Evolutionary conservation across 1,140 invertebrate genomes (phyloP), one percentile per base, ranked within the genome.

Genomic region (Psilanteris sp.): DNA sequence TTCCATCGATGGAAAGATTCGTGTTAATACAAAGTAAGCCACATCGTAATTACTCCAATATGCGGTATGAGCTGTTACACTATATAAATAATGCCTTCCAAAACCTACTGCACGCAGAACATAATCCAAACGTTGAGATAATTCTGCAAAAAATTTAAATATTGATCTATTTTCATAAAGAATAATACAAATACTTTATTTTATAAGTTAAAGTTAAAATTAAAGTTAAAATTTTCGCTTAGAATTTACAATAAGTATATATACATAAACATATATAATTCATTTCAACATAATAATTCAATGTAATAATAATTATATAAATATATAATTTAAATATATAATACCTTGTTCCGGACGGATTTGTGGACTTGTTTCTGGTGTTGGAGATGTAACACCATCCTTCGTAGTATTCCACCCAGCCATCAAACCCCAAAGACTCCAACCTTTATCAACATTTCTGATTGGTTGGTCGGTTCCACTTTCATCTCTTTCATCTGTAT

Each of bases 21-120:
- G 89, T 10, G 90, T 91, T 14, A 94, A 83, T 39, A 94, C 89
- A 82, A 94, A 94, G 80, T 91, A 92, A 3, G 92, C 93, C 3
- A 93, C 90, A 76, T 94, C 93, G 18, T 90, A 90, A 77, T 92
- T 93, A 71, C 84, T 90, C 93, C 93, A 94, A 83, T 94, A 94
- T 7, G 90, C 90, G 0, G 92, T 93, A 78, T 94, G 93, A 1
- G 92, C 92, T 34, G 91, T 92, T 13, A 94, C 85, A 7, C 92
- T 91, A 16, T 92, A 90, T 8, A 93, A 86, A 81, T 93, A 93
- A 78, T 91, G 91, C 62, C 90, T 82, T 27, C 90, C 88, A 85
- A 91, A 81, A 46, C 88, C 87, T 37, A 89, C 89, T 20, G 92
- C 91, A 67, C 89, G 88, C 44, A 93, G 81, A 43, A 92, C 91